These are phyloP conservation scores for Dicycla oo DNA, from an alignment of 2,888 invertebrate species.

Conservation along the genomic window DNA sequence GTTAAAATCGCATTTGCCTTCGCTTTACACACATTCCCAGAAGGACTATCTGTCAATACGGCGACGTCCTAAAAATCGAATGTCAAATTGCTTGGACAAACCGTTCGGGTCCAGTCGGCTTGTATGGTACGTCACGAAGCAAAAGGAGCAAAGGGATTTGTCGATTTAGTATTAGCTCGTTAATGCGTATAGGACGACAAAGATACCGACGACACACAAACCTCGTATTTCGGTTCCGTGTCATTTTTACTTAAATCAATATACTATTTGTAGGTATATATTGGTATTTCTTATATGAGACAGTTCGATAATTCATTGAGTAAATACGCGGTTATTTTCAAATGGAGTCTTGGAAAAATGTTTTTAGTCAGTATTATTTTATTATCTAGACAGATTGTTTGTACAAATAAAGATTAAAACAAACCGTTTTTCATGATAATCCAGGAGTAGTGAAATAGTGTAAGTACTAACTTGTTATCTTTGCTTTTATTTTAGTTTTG, in stretches of 20 bases:
- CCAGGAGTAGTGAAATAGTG: conserved; percentile 18
- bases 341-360: conserved; percentile 47
- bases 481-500: conserved; percentile 38
- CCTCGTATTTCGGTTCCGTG: conserved; percentile 56
- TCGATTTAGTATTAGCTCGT: conserved; percentile 73
- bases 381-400: conserved; percentile 22
- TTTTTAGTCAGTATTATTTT: conserved; percentile 18
- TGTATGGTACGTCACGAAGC: conserved; percentile 76
- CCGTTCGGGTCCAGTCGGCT: conserved; percentile 59
- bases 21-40: conserved; percentile 77
- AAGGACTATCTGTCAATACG: conserved; percentile 83
- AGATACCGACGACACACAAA: conserved; percentile 69
- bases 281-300: conserved; percentile 53
- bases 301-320: conserved; percentile 37
- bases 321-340: conserved; percentile 57
- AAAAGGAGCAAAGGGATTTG: conserved; percentile 70
- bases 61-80: conserved; percentile 73
- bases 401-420: conserved; percentile 42
- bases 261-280: conserved; percentile 63
- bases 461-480: conserved; percentile 49
- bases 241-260: conserved; percentile 60
- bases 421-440: conserved; percentile 40
- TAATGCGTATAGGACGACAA: conserved; percentile 76
- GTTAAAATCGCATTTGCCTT: conserved; percentile 78
- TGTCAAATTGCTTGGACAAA: conserved; percentile 75